Base-by-base conservation (phyloP, 1,140 invertebrate genomes). In the Tetramorium alpestre region DNA sequence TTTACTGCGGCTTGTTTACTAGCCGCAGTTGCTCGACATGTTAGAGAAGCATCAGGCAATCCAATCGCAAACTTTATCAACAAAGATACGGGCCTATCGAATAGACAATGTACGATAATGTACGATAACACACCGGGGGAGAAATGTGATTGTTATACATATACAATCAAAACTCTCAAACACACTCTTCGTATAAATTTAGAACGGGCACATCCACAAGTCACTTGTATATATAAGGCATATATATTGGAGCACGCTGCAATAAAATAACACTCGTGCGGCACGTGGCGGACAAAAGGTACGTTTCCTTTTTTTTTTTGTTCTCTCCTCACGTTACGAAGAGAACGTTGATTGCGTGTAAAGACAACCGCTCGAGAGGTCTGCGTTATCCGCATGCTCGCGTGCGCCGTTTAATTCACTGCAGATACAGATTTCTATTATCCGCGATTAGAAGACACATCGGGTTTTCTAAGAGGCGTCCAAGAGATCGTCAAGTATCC, bases 371-470 rank as follows among this genome's bases (percentile, higher is more conserved):
- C 47, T 44, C 58, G 1, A 70, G 49, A 25, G 18, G 11, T 47
- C 54, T 47, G 28, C 28, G 47, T 44, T 60, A 47, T 58, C 25
- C 54, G 54, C 80, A 84, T 69, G 80, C 80, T 73, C 56, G 67
- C 80, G 69, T 60, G 41, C 69, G 7, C 28, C 28, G 13, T 84
- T 84, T 84, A 84, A 84, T 75, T 73, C 69, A 2, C 44, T 2
- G n/a, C 11, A 41, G 13, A 70, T 70, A 70, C 44, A 69, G 38
- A 56, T 84, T 84, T 84, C 80, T 75, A 84, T 84, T 84, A 28
- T 60, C 2, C 10, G n/a, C 69, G 80, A 84, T 75, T 18, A 84
- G 2, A 49, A 60, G 41, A 73, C 18, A 67, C 51, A 18, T 8
- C 11, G 10, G 16, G 8, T 84, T 60, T 75, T 84, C 54, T 18